Evolutionary conservation across 1,140 invertebrate genomes (phyloP).

Genomic region (Notospermus geniculatus): DNA sequence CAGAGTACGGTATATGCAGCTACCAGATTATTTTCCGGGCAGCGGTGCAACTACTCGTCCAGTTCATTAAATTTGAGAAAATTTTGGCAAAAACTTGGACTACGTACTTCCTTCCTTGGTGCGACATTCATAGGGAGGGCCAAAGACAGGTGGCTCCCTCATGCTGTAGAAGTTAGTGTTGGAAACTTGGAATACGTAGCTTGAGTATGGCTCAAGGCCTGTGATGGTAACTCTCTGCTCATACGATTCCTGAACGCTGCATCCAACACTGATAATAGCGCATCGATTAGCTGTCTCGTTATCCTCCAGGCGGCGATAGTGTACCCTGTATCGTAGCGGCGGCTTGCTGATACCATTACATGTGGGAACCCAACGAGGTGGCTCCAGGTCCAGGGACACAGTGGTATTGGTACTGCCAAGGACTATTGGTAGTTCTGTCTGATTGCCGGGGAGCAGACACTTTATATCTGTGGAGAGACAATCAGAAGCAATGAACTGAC

Average conservation of each 20-base stretch:
- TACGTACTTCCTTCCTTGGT: constrained; percentile 73
- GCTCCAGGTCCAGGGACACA: not conserved
- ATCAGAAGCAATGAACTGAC: no score
- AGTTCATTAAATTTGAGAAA: no score
- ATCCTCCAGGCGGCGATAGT: constrained; percentile 8
- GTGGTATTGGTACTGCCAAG: constrained; percentile 3
- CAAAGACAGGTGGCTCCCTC: constrained; percentile 59
- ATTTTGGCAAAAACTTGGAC: no score
- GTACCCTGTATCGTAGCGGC: constrained; percentile 3
- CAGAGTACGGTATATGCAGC: no score
- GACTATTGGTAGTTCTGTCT: not conserved
- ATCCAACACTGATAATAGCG: constrained; percentile 6
- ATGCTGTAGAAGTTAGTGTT: constrained; percentile 77
- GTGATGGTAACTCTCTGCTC: constrained; percentile 53
- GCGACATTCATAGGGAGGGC: constrained; percentile 61
- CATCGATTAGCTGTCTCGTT: not conserved
- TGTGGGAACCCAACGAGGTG: not conserved
- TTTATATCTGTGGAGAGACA: constrained; percentile 1
- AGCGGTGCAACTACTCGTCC: no score
- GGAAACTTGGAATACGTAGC: constrained; percentile 71
- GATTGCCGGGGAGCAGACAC: constrained; percentile 2
- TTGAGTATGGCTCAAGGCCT: constrained; percentile 72
- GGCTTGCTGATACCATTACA: not conserved
- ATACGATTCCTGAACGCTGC: constrained; percentile 7
- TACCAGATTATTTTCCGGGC: no score